A percentile compares a stretch with the other conserved stretches of the same genome.
These are phyloP conservation scores for Nipponacmea schrenckii DNA, from an alignment of 2,888 invertebrate species.

Conservation along the genomic window DNA sequence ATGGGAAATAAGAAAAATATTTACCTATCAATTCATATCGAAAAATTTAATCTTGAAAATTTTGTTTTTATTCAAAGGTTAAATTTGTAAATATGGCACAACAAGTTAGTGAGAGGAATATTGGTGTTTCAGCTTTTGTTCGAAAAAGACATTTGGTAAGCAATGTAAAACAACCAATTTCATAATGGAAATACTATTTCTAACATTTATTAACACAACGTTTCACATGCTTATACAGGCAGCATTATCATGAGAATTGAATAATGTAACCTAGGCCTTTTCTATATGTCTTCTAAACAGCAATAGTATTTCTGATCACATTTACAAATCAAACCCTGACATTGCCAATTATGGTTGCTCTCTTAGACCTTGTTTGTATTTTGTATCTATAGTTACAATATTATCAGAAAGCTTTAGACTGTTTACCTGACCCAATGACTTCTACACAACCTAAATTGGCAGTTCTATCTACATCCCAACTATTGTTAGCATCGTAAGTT, in stretches of 20 bases:
- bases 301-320: neutral
- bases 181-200: no score
- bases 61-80: slow-evolving; percentile 28
- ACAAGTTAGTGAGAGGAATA: slow-evolving; percentile 48
- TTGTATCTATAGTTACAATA: slow-evolving; percentile 40
- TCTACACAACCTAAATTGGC: slow-evolving; percentile 41
- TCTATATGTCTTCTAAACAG: no score
- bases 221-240: no score
- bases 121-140: slow-evolving; percentile 56
- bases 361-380: no score
- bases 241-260: no score
- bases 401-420: slow-evolving; percentile 50
- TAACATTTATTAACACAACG: no score
- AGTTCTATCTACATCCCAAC: slow-evolving; percentile 43
- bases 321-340: neutral
- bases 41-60: no score
- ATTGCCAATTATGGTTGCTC: neutral
- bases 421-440: slow-evolving; percentile 43
- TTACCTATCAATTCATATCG: no score
- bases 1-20: no score
- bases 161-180: no score
- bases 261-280: no score
- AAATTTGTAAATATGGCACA: slow-evolving; percentile 51
- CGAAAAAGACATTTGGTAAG: slow-evolving; percentile 53
- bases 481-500: slow-evolving; percentile 48